A percentile compares a stretch with the other conserved stretches of the same genome.
phyloP scores from a whole-genome alignment of 1,140 invertebrate species.

The Thaumatotibia leucotreta region DNA sequence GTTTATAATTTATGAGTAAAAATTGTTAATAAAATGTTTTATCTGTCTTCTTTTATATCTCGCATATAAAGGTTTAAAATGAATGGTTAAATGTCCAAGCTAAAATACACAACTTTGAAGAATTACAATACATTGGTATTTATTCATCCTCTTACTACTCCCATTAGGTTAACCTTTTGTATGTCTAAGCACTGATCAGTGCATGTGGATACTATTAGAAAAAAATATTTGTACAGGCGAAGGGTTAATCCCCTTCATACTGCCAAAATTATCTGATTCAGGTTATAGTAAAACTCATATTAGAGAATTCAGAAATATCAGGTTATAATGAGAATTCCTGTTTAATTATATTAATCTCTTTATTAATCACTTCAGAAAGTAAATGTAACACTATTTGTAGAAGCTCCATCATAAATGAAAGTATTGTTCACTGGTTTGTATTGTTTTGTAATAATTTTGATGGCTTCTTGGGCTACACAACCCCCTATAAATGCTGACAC shows the following conservation, averaged over 20 bases:
- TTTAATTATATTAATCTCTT: background rate
- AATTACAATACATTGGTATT: constrained; percentile 25
- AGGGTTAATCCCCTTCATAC: too few species aligned
- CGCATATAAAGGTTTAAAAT: constrained; percentile 54
- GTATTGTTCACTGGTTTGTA: constrained; percentile 98
- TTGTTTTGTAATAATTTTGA: constrained; percentile 98
- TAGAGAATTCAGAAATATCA: too few species aligned
- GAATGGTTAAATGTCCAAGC: constrained; percentile 45
- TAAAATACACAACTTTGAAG: constrained; percentile 70
- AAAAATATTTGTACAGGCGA: too few species aligned
- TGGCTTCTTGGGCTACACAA: constrained; percentile 95
- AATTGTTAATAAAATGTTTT: constrained; percentile 65
- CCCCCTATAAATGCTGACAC: constrained; percentile 97
- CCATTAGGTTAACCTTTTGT: too few species aligned
- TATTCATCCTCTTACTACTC: constrained; percentile 7
- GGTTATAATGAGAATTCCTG: too few species aligned
- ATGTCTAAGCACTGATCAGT: too few species aligned
- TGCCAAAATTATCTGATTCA: too few species aligned
- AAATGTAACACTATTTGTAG: constrained; percentile 89
- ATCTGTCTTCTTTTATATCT: constrained; percentile 57
- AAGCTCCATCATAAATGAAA: constrained; percentile 96
- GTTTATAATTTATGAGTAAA: constrained; percentile 69
- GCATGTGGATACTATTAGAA: too few species aligned
- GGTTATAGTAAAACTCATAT: too few species aligned
- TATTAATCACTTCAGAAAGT: constrained; percentile 73